Evolutionary conservation across 2,113 vertebrate genomes (phyloP), one percentile per base, ranked within the genome.

Genomic region (Haplotaxodon microlepis): DNA sequence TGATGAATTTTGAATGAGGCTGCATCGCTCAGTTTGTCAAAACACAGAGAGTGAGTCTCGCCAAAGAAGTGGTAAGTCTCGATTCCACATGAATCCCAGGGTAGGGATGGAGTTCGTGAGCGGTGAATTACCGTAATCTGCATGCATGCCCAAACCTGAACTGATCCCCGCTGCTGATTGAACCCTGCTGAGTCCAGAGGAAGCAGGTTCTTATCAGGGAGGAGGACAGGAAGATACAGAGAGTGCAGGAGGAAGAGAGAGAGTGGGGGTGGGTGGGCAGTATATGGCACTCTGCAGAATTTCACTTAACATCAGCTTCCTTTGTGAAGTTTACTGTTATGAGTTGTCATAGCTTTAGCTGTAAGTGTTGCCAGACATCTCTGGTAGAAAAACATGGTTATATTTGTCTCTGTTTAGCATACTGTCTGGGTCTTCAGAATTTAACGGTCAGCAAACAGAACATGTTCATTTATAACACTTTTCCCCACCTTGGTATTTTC

Each of bases 1-100:
- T 93, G 85, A 92, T 95, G 90, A 92, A 94, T 93, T 92, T 91
- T 95, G 86, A 91, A 94, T 92, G 91, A 94, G 90, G 79, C 85
- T 5, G 16, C 69, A 8, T 78, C 4, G 45, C 88, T 87, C 87
- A 82, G 86, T 90, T 90, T 76, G 88, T 88, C 83, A 85, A 83
- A 90, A 86, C 84, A 76, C 40, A 76, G 69, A 88, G 82, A 84
- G 1, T 36, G 61, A 90, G 88, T 86, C 63, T 88, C 9, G 8
- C 42, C 86, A 82, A 87, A 84, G 57, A 89, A 84, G 66, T 47
- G 80, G 42, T 56, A 51, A 88, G 79, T 85, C 85, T 93, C 50
- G 38, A 56, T 89, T 83, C 78, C 54, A 76, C 42, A 27, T 36
- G 78, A 90, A 57, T 89, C 86, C 83, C 90, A 54, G 66, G 53